Base-by-base conservation (phyloP, 2,113 vertebrate genomes). In the Microcebus jonahi region DNA sequence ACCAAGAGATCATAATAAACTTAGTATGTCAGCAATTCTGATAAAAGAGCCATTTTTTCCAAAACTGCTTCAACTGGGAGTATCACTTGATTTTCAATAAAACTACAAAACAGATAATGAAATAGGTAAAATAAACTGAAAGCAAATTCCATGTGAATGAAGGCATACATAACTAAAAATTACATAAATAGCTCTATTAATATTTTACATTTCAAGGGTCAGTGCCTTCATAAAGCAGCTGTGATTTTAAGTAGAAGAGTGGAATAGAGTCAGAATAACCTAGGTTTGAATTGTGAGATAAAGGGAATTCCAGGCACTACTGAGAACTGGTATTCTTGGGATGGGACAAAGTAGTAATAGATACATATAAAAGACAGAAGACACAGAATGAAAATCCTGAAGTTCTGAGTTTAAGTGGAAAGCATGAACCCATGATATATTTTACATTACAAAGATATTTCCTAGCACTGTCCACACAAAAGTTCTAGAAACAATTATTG, bases 1-100 rank as follows among this genome's bases (percentile, higher is more conserved):
- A 50, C 57, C 18, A 94, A 81, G 50, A 93, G 29, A 85, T 80
- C 61, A 75, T 42, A 76, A 93, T 65, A 88, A 94, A 90, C 11
- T 90, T 39, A n/a, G 10, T 68, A 79, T 25, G 21, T 53, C 18
- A 91, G 34, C 23, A 88, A 96, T 71, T 94, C 76, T 87, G n/a
- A 87, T 71, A 53, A 88, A 57, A 93, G 31, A 89, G 70, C 2
- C 61, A 57, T 65, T 75, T 95, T 42, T 86, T 39, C 10, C 76
- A 61, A 96, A 88, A 42, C 9, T 83, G 25, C 39, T 75, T 77
- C 48, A 73, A 75, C 4, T 34, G 94, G 36, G 7, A 83, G 21
- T 31, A 92, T 50, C 36, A 67, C 48, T 90, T 88, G 53, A 50
- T 55, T 93, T 67, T 75, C 59, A 79, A 31, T 96, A 80, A 75